Evolutionary conservation across 2,113 vertebrate genomes (phyloP), one percentile per base, ranked within the genome.

Genomic region (Probosciger aterrimus): DNA sequence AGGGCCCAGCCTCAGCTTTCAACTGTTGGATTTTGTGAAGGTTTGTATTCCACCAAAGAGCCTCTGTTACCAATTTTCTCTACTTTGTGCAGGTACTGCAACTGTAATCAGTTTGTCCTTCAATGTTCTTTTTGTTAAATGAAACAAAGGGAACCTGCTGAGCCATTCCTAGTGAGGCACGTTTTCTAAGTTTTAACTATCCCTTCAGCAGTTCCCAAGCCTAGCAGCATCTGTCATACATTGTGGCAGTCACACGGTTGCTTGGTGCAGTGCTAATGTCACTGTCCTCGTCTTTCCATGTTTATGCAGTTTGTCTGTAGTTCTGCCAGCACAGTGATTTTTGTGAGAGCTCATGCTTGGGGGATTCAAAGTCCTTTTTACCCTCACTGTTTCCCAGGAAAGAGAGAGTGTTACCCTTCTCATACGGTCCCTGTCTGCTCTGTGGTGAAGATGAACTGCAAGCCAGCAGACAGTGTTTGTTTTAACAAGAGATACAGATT

Each of bases 161-260:
- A 81, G n/a, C 17, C 14, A 55, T 63, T 69, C 39, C 23, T 60
- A 74, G 41, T 3, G 4, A 16, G 10, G 5, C 37, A 13, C 0
- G 0, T 65, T 83, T 88, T 76, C 41, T 67, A 0, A 11, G 1
- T 35, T 28, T 52, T 81, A 49, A 22, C 59, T 75, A 14, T 77
- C 81, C 41, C n/a, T 16, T 81, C 41, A 35, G 59, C 16, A 71
- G 22, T 87, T 65, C 22, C 35, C 18, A 52, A 41, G 27, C 55
- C 28, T 59, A 31, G 23, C 22, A 80, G 63, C 10, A 18, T 71
- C 35, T 70, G 14, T 90, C 63, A 62, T 24, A 9, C 2, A 3
- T 44, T 3, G 1, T 11, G 39, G 62, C 31, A 37, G 28, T 49
- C 9, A 5, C 0, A 0, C 1, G 0, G 49, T 25, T 49, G 25